These are phyloP conservation scores for Sphyrna mokarran DNA, from an alignment of 2,113 vertebrate species.

Conservation along the genomic window DNA sequence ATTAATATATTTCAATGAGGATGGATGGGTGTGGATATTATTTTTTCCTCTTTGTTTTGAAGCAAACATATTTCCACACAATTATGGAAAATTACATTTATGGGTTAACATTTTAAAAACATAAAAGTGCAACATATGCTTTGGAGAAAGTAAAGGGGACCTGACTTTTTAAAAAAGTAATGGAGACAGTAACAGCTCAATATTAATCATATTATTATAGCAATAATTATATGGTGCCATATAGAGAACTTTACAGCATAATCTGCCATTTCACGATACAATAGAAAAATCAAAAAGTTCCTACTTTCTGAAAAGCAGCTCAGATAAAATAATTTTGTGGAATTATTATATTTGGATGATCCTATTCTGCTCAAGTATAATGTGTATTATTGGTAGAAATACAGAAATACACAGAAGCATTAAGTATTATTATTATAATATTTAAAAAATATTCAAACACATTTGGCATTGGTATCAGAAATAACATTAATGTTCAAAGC, in stretches of 20 bases:
- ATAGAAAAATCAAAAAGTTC: not conserved
- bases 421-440: not conserved
- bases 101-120: not conserved
- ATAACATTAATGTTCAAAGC: not conserved
- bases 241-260: not conserved
- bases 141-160: not conserved
- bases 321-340: conserved; percentile 11
- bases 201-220: not conserved
- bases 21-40: not conserved
- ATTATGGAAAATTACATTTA: not conserved
- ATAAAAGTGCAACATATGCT: not conserved
- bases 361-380: not conserved
- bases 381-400: not conserved
- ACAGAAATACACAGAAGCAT: not conserved
- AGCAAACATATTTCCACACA: not conserved
- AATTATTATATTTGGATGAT: not conserved
- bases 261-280: not conserved
- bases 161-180: not conserved
- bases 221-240: not conserved
- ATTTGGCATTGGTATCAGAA: not conserved
- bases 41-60: not conserved
- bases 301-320: not conserved
- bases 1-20: not conserved
- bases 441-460: not conserved
- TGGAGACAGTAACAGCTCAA: not conserved